Evolutionary conservation across 1,140 invertebrate species (phyloP).

Genomic region (Zaprionus ornatus): DNA sequence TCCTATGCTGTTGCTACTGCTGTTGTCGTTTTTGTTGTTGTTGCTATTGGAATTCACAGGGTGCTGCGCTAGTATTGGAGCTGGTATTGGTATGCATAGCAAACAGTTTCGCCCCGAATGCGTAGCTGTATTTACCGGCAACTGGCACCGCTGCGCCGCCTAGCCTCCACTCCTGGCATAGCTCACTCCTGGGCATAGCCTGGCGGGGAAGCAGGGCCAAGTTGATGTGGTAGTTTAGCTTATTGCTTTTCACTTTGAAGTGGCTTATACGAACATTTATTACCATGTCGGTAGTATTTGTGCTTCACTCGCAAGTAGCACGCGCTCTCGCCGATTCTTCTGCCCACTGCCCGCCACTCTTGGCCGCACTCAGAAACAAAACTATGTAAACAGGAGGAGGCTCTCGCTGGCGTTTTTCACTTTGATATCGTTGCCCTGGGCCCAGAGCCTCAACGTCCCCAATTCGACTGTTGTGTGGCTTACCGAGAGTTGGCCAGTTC

Average conservation of each 20-base stretch:
- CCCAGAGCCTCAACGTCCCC: slow-evolving; percentile 45
- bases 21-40: slow-evolving; percentile 2
- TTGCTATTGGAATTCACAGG: slow-evolving; percentile 29
- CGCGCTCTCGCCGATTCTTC: slow-evolving; percentile 41
- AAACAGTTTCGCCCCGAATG: slow-evolving; percentile 36
- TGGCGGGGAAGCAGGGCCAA: slow-evolving; percentile 9
- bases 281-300: slow-evolving; percentile 73
- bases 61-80: slow-evolving; percentile 31
- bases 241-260: slow-evolving; percentile 81
- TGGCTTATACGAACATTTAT: slow-evolving; percentile 81
- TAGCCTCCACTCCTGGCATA: slow-evolving; percentile 2
- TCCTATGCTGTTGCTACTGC: not conserved
- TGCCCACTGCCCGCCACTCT: not conserved
- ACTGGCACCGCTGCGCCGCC: not conserved
- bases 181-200: not conserved
- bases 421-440: slow-evolving; percentile 64
- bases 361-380: not conserved
- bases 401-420: slow-evolving; percentile 40
- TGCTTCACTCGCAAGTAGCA: slow-evolving; percentile 63
- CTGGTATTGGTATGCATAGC: slow-evolving; percentile 42
- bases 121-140: slow-evolving; percentile 22
- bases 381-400: slow-evolving; percentile 2
- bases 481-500: slow-evolving; percentile 13
- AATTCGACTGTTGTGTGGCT: slow-evolving; percentile 15
- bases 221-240: slow-evolving; percentile 73